These are phyloP conservation scores for Scartelaos histophorus DNA, from an alignment of 2,113 vertebrate genomes.

Conservation along the genomic window DNA sequence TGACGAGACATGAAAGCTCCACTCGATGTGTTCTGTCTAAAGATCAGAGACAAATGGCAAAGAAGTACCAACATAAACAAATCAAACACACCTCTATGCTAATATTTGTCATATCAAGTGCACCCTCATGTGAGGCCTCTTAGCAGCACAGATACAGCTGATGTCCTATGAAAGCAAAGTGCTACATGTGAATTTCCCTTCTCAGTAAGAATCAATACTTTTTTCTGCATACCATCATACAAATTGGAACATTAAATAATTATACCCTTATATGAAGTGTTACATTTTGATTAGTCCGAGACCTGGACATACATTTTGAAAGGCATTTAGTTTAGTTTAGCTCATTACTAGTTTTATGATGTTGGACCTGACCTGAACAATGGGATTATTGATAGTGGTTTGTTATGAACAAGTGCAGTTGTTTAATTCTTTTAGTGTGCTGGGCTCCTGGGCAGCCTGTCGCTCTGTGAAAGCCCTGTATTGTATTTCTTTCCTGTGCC, in stretches of 20 bases:
- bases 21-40: constrained; percentile 50
- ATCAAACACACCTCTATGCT: constrained; percentile 58
- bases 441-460: constrained; percentile 61
- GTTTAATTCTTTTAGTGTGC: constrained; percentile 70
- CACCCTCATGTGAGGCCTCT: constrained; percentile 53
- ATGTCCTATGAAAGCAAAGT: constrained; percentile 16
- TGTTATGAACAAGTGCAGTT: constrained; percentile 57
- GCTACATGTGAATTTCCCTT: not conserved
- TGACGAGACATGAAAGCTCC: constrained; percentile 74
- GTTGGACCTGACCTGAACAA: constrained; percentile 50
- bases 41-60: constrained; percentile 62
- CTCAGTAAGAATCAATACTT: not conserved
- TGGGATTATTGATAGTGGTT: constrained; percentile 63
- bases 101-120: constrained; percentile 51
- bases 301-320: not conserved
- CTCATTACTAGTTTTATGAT: constrained; percentile 48
- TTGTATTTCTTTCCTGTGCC: constrained; percentile 93
- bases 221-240: not conserved
- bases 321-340: constrained; percentile 15
- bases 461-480: constrained; percentile 76
- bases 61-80: constrained; percentile 63
- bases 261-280: not conserved
- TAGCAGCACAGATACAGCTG: constrained; percentile 25
- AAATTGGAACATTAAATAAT: not conserved
- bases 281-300: not conserved